Base-by-base conservation (phyloP, 2,888 invertebrate genomes). In the Piscicola geometra region DNA sequence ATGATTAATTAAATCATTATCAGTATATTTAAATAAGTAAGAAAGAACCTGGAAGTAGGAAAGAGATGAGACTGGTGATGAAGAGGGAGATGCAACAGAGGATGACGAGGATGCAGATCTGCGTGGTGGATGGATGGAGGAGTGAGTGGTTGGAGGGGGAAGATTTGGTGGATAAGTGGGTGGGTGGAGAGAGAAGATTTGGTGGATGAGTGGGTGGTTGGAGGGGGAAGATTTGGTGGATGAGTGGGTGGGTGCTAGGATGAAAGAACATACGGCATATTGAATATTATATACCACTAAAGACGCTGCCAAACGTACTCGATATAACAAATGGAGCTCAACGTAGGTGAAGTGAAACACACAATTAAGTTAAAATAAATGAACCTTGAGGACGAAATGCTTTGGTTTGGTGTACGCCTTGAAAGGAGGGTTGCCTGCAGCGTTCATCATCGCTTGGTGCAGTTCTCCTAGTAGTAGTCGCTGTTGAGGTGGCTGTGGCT, bases 351-450 rank as follows among this genome's bases (percentile, higher is more conserved):
- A 47, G 21, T 15, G 21, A 47, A 47, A 47, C 12, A 15, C 21
- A 15, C 12, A 47, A 21, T 47, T 15, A 47, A 15, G 50, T 15
- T 30, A 50, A 32, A 15, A 30, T 30, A 1, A 21, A 30, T 41
- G 74, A 77, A 86, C 86, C 79, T 87, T 84, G 33, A 86, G 84
- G 0, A 90, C 89, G 85, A 97, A 95, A 88, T 91, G 91, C 15
- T 90, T 89, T 0, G 94, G 95, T 66, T 90, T 89, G n/a, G 89
- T 89, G 85, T 95, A 98, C 0, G 95, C 93, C 86, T 95, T 94
- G 85, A 92, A 93, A 33, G 92, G 92, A 47, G 84, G 83, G 32
- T 91, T 90, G 28, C 88, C 87, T 82, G 93, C 92, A 71, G 93
- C 90, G 82, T 94, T 91, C 82, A 94, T 88, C 78, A 96, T 86